Percentiles rank a stretch among this genome's conserved stretches.
Conservation (phyloP, 2,888 invertebrate genomes). For the Sialis lutaria region DNA sequence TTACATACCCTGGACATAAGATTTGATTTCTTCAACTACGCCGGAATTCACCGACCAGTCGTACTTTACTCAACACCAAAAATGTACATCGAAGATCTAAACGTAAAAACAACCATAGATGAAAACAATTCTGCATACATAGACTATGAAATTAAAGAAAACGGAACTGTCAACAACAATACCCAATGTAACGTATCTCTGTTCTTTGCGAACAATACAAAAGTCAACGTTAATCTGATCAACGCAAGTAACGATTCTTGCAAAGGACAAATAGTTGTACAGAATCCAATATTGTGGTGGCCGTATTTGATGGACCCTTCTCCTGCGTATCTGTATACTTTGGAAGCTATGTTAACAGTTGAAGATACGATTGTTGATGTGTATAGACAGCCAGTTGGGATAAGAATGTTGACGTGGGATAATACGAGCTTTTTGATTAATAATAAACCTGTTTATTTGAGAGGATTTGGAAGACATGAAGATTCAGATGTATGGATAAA, state of each 20-base stretch:
- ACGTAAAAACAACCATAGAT: slow-evolving; percentile 40
- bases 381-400: slow-evolving; percentile 72
- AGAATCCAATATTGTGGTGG: slow-evolving; percentile 32
- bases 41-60: slow-evolving; percentile 90
- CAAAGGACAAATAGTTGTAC: slow-evolving; percentile 1
- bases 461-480: slow-evolving; percentile 91
- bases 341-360: slow-evolving; percentile 38
- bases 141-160: slow-evolving; percentile 34
- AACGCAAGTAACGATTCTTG: neutral
- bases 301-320: slow-evolving; percentile 69
- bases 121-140: slow-evolving; percentile 27
- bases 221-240: neutral
- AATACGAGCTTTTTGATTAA: slow-evolving; percentile 64
- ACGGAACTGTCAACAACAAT: slow-evolving; percentile 19
- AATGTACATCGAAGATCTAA: slow-evolving; percentile 70
- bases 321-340: slow-evolving; percentile 70
- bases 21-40: slow-evolving; percentile 97
- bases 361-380: slow-evolving; percentile 37
- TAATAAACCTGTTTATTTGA: slow-evolving; percentile 70
- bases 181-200: slow-evolving; percentile 24
- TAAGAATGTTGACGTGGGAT: slow-evolving; percentile 66
- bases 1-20: slow-evolving; percentile 58
- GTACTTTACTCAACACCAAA: slow-evolving; percentile 74
- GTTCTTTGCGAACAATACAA: slow-evolving; percentile 23
- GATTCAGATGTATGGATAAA: slow-evolving; percentile 56